Conservation (phyloP, 2,888 invertebrate species). For the Zhuqinia jingwanae region DNA sequence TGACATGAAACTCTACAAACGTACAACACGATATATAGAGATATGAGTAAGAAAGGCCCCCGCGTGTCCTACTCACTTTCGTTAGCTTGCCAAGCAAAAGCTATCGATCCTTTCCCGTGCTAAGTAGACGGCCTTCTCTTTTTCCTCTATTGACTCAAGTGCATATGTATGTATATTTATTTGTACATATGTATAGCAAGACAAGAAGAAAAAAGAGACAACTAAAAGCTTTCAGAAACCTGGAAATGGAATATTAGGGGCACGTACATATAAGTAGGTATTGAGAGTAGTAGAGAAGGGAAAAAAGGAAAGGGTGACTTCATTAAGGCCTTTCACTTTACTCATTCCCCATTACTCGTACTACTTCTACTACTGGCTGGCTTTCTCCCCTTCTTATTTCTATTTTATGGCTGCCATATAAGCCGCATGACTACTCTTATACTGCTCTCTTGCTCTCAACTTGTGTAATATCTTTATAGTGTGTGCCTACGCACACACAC, state of each 20-base stretch:
- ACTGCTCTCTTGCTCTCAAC: background rate
- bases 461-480: background rate
- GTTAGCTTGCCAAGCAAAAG: conserved; percentile 61
- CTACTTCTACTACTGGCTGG: conserved; percentile 19
- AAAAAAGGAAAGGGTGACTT: conserved; percentile 78
- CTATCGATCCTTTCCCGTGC: conserved; percentile 66
- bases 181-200: too few relatives aligned
- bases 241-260: background rate
- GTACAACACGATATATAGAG: conserved; percentile 4
- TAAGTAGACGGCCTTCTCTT: conserved; percentile 29
- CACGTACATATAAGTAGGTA: background rate
- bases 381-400: conserved; percentile 64
- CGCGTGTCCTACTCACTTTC: conserved; percentile 70
- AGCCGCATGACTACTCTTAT: background rate
- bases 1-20: background rate
- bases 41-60: conserved; percentile 54
- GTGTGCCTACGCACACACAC: too few relatives aligned
- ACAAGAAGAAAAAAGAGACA: conserved; percentile 6
- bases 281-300: conserved; percentile 59
- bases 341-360: conserved; percentile 54
- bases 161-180: too few relatives aligned
- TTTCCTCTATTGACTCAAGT: conserved; percentile 8
- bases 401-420: conserved; percentile 17
- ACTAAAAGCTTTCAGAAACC: background rate
- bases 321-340: conserved; percentile 79